phyloP scores from a whole-genome alignment of 1,140 invertebrate species.

The Heliconius himera region DNA sequence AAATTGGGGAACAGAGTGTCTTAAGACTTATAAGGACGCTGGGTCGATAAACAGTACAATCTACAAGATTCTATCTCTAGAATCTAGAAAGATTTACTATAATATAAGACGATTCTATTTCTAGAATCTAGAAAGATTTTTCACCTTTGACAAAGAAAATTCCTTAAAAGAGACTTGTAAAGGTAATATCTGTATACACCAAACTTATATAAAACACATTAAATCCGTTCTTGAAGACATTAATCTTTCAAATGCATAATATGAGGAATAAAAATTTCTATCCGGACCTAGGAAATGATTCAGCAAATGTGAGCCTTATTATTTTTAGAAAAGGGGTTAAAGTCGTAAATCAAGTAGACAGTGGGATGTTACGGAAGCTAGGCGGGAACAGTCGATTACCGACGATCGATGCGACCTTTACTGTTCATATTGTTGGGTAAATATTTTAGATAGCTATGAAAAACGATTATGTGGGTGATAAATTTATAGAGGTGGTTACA shows the following conservation, averaged over 20 bases:
- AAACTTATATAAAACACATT: slow-evolving; percentile 13
- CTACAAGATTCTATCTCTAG: too few species aligned
- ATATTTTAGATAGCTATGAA: slow-evolving; percentile 8
- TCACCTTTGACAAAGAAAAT: not conserved
- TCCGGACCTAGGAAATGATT: slow-evolving; percentile 25
- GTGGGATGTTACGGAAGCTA: slow-evolving; percentile 22
- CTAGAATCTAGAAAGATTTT: not conserved
- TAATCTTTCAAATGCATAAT: slow-evolving; percentile 31
- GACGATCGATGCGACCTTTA: slow-evolving; percentile 37
- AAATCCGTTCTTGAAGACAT: slow-evolving; percentile 21
- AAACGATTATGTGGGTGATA: not conserved
- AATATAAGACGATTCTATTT: too few species aligned
- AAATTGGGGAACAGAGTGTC: too few species aligned
- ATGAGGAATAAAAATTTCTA: slow-evolving; percentile 29
- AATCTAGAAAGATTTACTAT: too few species aligned
- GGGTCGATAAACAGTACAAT: too few species aligned
- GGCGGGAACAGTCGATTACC: slow-evolving; percentile 32
- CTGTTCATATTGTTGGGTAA: slow-evolving; percentile 28
- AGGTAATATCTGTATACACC: not conserved
- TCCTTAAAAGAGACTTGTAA: not conserved
- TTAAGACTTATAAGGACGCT: too few species aligned
- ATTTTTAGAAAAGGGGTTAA: slow-evolving; percentile 10
- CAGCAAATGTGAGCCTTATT: slow-evolving; percentile 28
- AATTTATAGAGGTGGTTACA: not conserved
- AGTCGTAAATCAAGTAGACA: slow-evolving; percentile 33